phyloP scores from a whole-genome alignment of 2,888 invertebrate species.

The Eupithecia tripunctaria region DNA sequence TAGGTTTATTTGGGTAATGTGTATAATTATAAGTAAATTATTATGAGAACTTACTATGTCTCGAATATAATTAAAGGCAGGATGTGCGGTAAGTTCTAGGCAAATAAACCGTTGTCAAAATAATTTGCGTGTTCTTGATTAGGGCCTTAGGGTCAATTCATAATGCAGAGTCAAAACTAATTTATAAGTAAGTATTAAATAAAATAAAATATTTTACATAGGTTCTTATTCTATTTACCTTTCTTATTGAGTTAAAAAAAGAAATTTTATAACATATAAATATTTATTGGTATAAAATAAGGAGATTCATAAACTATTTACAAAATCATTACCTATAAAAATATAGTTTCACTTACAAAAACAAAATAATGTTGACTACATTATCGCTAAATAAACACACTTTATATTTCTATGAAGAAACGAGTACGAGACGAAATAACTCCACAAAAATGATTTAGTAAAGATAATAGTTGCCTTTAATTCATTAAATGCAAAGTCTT shows the following conservation, averaged over 20 bases:
- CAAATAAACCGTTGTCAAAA: conserved; percentile 81
- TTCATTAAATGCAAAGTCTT: not conserved
- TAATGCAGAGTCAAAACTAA: not conserved
- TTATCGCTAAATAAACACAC: not conserved
- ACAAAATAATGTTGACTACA: not conserved
- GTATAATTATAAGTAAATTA: conserved; percentile 84
- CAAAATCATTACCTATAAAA: conserved; percentile 18
- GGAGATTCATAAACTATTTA: conserved; percentile 33
- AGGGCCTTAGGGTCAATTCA: conserved; percentile 45
- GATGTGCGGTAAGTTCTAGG: conserved; percentile 80
- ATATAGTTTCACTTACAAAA: conserved; percentile 5
- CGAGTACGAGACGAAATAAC: not conserved
- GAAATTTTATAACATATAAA: not conserved
- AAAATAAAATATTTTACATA: not conserved
- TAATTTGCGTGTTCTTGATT: conserved; percentile 74
- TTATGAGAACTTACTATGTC: conserved; percentile 78
- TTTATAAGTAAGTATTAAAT: too few relatives aligned
- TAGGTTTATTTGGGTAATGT: conserved; percentile 82
- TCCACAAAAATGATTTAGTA: not conserved
- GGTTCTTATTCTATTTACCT: conserved; percentile 1
- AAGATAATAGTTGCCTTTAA: not conserved
- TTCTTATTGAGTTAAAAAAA: not conserved
- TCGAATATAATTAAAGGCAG: conserved; percentile 79
- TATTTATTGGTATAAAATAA: conserved; percentile 26
- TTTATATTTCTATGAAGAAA: conserved; percentile 6